A percentile compares a stretch with the other conserved stretches of the same genome.
phyloP scores from a whole-genome alignment of 2,797 vertebrate genomes.

The Hippoglossus hippoglossus region DNA sequence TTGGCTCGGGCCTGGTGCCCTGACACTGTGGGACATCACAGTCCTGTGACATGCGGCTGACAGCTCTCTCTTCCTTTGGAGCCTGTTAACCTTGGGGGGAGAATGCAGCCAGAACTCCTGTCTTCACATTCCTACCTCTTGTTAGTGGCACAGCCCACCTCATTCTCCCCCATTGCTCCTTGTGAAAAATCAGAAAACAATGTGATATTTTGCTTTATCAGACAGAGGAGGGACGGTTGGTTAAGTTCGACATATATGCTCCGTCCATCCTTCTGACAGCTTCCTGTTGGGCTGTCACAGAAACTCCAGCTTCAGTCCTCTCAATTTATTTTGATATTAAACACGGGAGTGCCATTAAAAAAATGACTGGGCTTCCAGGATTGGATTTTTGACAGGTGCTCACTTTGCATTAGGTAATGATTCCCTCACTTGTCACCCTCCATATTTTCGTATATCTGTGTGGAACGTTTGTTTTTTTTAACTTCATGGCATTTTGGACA shows the following conservation, averaged over 20 bases:
- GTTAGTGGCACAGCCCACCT: slow-evolving; percentile 45
- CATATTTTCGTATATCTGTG: slow-evolving; percentile 56
- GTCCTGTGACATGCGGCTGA: slow-evolving; percentile 68
- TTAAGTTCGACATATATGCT: slow-evolving; percentile 58
- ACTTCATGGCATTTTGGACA: slow-evolving; percentile 50
- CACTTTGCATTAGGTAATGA: slow-evolving; percentile 72
- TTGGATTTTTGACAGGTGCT: slow-evolving; percentile 76
- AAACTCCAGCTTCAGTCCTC: slow-evolving; percentile 47
- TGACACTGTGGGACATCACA: slow-evolving; percentile 61
- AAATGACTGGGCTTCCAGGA: slow-evolving; percentile 50
- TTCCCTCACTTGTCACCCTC: slow-evolving; percentile 61
- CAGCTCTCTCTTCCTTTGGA: slow-evolving; percentile 62
- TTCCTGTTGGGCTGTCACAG: slow-evolving; percentile 45
- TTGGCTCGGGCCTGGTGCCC: slow-evolving; percentile 57
- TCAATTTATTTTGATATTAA: slow-evolving; percentile 72
- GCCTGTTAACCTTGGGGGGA: slow-evolving; percentile 42
- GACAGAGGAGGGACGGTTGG: slow-evolving; percentile 54
- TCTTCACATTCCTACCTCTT: slow-evolving; percentile 50
- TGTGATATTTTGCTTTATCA: slow-evolving; percentile 49
- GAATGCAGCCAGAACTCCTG: slow-evolving; percentile 37
- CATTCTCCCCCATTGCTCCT: not conserved
- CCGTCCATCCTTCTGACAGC: slow-evolving; percentile 64
- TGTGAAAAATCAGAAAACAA: slow-evolving; percentile 54
- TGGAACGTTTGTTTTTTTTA: slow-evolving; percentile 23
- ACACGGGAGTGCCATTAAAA: slow-evolving; percentile 60